Evolutionary conservation across 2,888 invertebrate species (phyloP), one percentile per base, ranked within the genome.

Genomic region (Hemicrepidius hirtus): DNA sequence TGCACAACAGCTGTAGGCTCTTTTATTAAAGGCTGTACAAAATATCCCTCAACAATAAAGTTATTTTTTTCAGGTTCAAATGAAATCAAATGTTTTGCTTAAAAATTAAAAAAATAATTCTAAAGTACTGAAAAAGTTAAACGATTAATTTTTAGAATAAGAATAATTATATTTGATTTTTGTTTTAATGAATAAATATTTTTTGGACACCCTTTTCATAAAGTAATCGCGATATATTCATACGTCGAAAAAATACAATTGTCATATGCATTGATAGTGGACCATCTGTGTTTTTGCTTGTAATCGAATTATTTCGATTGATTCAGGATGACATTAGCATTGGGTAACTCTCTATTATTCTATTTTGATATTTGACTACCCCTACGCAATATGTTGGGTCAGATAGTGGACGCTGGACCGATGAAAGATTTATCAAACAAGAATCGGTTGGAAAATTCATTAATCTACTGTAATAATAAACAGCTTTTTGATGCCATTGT

Each of bases 351-450:
- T 73, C 74, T 79, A 79, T 82, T 82, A 84, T 85, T 84, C 84
- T 84, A 80, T 83, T 84, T 84, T 82, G 83, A 84, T 83, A 84
- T 85, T 84, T 81, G 81, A 80, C 83, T 79, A 84, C 83, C 83
- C 83, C 83, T 82, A 82, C 82, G 83, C 84, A 83, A 84, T 83
- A 83, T 83, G 83, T 81, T 83, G 74, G 81, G 76, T 75, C 76
- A 76, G 81, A 80, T 77, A 76, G 77, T 79, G 76, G 78, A 78
- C 78, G 63, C 71, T 75, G 76, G 74, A 72, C 75, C 62, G 53
- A 60, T 63, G 60, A 77, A 74, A 79, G 77, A 79, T 77, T 76
- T 76, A 78, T 49, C n/a, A 13, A 9, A 9, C 55, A 50, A 13
- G 57, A 37, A 57, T 20, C 18, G 35, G 5, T 6, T 32, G 37